Evolutionary conservation across 1,140 invertebrate genomes (phyloP).

Genomic region (Centruroides sculpturatus): DNA sequence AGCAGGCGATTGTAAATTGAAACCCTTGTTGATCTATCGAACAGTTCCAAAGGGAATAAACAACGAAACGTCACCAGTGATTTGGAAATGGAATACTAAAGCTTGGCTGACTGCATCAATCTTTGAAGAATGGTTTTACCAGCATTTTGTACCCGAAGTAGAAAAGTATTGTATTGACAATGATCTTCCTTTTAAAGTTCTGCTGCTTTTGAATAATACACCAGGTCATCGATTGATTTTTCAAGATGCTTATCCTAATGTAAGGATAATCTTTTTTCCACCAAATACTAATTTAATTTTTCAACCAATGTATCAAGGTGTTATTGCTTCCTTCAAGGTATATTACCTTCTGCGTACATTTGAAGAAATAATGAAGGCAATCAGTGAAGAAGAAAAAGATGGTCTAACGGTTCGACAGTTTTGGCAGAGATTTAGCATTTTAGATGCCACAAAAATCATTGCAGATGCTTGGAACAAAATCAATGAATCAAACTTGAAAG

Average conservation of each 20-base stretch:
- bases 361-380: neutral
- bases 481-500: neutral
- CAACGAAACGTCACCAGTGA: slow-evolving; percentile 5
- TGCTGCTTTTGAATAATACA: neutral
- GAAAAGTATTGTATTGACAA: neutral
- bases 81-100: slow-evolving; percentile 12
- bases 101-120: neutral
- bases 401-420: neutral
- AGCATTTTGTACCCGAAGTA: neutral
- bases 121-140: neutral
- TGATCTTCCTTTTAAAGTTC: neutral
- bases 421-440: neutral
- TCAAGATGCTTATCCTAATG: neutral
- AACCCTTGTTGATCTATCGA: slow-evolving; percentile 9
- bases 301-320: slow-evolving; percentile 18
- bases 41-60: slow-evolving; percentile 4
- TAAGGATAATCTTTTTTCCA: slow-evolving; percentile 15
- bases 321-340: slow-evolving; percentile 7
- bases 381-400: neutral
- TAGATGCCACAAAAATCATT: neutral
- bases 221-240: neutral
- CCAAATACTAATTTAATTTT: slow-evolving; percentile 16
- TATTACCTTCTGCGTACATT: slow-evolving; percentile 2
- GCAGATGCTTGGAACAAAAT: neutral
- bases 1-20: slow-evolving; percentile 11